Evolutionary conservation across 2,113 vertebrate genomes (phyloP).

Genomic region (Cyrtonyx montezumae): DNA sequence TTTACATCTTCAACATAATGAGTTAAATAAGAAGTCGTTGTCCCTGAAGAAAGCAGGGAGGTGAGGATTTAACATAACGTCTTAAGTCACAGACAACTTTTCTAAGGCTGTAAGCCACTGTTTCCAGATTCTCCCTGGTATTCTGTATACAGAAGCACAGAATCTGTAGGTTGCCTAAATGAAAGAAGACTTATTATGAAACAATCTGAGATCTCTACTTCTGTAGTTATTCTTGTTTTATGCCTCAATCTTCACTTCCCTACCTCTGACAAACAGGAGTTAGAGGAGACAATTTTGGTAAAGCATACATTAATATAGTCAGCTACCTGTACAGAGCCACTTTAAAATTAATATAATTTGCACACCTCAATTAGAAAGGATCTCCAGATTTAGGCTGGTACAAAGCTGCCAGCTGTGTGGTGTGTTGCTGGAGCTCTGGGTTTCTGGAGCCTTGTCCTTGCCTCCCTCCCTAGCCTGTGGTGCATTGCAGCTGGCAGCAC

Average conservation of each 20-base stretch:
- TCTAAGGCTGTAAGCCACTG: not conserved
- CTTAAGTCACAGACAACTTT: constrained; percentile 5
- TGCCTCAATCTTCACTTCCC: not conserved
- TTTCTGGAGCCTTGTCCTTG: not conserved
- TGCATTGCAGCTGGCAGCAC: not conserved
- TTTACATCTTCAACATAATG: constrained; percentile 20
- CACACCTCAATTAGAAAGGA: not conserved
- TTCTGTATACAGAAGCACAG: not conserved
- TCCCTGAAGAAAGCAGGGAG: constrained; percentile 37
- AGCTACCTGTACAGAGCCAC: not conserved
- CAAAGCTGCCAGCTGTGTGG: not conserved
- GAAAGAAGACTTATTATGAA: not conserved
- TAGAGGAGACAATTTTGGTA: not conserved
- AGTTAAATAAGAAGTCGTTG: constrained; percentile 17
- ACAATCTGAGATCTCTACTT: not conserved
- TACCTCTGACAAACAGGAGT: not conserved
- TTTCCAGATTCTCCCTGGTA: not conserved
- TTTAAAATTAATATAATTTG: not conserved
- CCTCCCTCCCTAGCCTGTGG: accelerated
- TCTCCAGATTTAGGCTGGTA: not conserved
- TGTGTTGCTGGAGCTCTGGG: not conserved
- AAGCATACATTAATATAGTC: not conserved
- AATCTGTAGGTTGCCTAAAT: not conserved
- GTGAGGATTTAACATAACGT: constrained; percentile 19
- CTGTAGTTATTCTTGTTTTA: not conserved